A percentile compares a stretch with the other conserved stretches of the same genome.
Evolutionary conservation across 2,888 invertebrate genomes (phyloP).

Genomic region (Pristionchus arcanus): DNA sequence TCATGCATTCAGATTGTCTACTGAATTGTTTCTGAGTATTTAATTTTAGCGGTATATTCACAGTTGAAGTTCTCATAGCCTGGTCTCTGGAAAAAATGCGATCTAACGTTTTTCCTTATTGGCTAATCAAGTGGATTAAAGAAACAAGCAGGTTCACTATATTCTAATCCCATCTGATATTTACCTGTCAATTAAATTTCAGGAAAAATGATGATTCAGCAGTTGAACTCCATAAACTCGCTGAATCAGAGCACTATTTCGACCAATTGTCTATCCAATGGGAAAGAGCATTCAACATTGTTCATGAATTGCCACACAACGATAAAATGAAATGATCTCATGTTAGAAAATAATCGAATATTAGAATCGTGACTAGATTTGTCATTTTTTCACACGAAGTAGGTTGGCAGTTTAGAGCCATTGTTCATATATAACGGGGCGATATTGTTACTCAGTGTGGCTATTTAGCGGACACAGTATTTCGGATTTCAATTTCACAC

Average conservation of each 20-base stretch:
- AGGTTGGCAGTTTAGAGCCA: no score
- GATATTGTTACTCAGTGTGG: no score
- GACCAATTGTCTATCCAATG: neutral
- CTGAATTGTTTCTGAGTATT: neutral
- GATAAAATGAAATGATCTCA: neutral
- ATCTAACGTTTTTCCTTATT: neutral
- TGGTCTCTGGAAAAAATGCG: neutral
- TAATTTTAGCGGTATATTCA: neutral
- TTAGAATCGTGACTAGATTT: no score
- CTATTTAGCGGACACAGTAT: no score
- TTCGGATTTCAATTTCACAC: no score
- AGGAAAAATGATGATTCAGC: neutral
- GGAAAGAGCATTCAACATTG: neutral
- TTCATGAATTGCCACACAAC: neutral
- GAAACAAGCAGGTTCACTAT: neutral
- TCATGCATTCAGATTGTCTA: neutral
- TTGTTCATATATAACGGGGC: no score
- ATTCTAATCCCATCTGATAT: no score
- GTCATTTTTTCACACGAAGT: no score
- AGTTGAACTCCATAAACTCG: neutral
- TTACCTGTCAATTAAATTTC: neutral
- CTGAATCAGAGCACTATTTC: neutral
- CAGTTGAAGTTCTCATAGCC: neutral
- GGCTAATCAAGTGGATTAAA: neutral
- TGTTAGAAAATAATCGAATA: neutral